Conservation (phyloP, 2,888 invertebrate species). For the Yponomeuta sedellus region DNA sequence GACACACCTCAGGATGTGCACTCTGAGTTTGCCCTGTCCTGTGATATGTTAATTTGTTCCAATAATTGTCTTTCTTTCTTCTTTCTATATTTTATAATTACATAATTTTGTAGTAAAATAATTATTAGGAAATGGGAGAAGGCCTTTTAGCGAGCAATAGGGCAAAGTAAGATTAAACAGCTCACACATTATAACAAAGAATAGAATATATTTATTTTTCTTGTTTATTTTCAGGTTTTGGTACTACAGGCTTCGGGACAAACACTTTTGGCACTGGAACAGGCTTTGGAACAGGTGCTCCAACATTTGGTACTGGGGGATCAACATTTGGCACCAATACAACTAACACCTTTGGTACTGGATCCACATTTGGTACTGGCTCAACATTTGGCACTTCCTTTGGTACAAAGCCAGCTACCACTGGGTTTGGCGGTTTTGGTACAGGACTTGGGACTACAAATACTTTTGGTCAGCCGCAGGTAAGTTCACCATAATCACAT, state of each 20-base stretch:
- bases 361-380: conserved; percentile 27
- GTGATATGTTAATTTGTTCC: too few species aligned
- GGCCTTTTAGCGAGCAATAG: too few species aligned
- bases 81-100: too few species aligned
- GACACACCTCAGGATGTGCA: too few species aligned
- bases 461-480: conserved; percentile 63
- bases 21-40: too few species aligned
- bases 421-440: conserved; percentile 42
- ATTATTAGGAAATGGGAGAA: too few species aligned
- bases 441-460: conserved; percentile 56
- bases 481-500: background rate
- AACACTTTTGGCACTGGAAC: conserved; percentile 47
- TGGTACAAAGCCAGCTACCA: conserved; percentile 29
- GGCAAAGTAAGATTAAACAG: background rate
- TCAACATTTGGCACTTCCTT: conserved; percentile 27
- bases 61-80: too few species aligned
- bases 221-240: conserved; percentile 15
- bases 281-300: conserved; percentile 39
- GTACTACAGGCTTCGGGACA: conserved; percentile 45
- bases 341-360: conserved; percentile 28
- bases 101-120: too few species aligned
- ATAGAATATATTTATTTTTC: too few species aligned
- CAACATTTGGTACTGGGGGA: conserved; percentile 51
- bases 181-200: background rate
- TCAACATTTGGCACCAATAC: conserved; percentile 47